phyloP scores from a whole-genome alignment of 2,797 vertebrate species.

The Mus spretus region DNA sequence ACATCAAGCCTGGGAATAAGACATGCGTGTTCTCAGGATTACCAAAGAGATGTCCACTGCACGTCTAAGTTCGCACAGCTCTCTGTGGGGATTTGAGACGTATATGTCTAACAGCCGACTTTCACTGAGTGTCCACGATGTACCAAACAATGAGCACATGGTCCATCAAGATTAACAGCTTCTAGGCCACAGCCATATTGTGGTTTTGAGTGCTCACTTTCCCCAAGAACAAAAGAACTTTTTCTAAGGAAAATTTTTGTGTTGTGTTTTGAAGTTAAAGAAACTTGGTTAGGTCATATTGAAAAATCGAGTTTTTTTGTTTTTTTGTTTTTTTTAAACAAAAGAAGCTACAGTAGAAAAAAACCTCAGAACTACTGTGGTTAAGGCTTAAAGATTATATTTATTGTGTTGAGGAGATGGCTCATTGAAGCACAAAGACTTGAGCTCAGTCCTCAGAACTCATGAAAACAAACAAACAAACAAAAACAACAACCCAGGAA shows the following conservation, averaged over 20 bases:
- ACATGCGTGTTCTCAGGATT: background rate
- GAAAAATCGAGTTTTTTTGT: background rate
- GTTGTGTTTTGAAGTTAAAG: slow-evolving; percentile 43
- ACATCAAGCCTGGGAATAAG: slow-evolving; percentile 48
- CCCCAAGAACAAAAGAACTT: slow-evolving; percentile 51
- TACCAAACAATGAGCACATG: background rate
- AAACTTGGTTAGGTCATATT: slow-evolving; percentile 19
- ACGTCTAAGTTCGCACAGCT: background rate
- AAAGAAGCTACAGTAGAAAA: slow-evolving; percentile 8
- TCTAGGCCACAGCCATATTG: background rate
- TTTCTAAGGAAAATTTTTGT: background rate
- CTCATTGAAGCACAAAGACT: background rate
- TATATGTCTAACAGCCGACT: background rate
- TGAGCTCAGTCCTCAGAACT: background rate
- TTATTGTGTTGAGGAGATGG: background rate
- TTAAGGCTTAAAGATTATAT: slow-evolving; percentile 1
- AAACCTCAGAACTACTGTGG: background rate
- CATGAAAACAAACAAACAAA: background rate
- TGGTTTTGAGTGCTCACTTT: background rate
- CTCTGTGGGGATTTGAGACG: background rate
- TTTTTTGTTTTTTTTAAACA: background rate
- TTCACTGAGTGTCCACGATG: background rate
- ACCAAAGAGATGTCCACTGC: background rate
- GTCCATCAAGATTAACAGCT: slow-evolving; percentile 16
- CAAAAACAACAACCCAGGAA: background rate